These are phyloP conservation scores for Prosopocoilus inquinatus DNA, from an alignment of 2,888 invertebrate species.

Conservation along the genomic window DNA sequence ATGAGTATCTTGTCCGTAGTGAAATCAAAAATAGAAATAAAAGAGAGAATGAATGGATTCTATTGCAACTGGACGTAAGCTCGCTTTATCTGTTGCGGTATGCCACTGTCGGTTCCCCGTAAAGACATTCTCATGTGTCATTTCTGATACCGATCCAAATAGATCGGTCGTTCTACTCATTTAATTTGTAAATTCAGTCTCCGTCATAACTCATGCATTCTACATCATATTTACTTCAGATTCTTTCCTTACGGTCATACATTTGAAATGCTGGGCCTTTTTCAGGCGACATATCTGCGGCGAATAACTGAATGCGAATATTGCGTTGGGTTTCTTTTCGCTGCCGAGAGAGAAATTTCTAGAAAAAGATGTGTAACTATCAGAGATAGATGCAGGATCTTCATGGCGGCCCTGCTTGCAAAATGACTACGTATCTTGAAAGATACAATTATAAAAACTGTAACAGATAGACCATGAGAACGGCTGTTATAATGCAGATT, in stretches of 20 bases:
- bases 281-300: no score
- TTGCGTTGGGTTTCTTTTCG: no score
- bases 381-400: background rate
- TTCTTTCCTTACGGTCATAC: background rate
- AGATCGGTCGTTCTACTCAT: background rate
- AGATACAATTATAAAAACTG: background rate
- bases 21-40: no score
- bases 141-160: slow-evolving; percentile 5
- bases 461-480: background rate
- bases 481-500: background rate
- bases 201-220: background rate
- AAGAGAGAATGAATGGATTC: no score
- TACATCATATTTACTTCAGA: background rate
- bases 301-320: no score
- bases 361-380: no score
- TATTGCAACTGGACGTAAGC: background rate
- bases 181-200: background rate
- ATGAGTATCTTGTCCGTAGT: no score
- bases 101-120: slow-evolving; percentile 3
- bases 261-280: no score
- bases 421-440: background rate
- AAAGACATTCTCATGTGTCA: slow-evolving; percentile 4
- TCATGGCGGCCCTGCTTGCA: background rate
- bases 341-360: no score
- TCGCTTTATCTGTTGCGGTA: background rate